These are phyloP conservation scores for Sebastes aleutianus DNA, from an alignment of 2,797 vertebrate genomes.

Conservation along the genomic window DNA sequence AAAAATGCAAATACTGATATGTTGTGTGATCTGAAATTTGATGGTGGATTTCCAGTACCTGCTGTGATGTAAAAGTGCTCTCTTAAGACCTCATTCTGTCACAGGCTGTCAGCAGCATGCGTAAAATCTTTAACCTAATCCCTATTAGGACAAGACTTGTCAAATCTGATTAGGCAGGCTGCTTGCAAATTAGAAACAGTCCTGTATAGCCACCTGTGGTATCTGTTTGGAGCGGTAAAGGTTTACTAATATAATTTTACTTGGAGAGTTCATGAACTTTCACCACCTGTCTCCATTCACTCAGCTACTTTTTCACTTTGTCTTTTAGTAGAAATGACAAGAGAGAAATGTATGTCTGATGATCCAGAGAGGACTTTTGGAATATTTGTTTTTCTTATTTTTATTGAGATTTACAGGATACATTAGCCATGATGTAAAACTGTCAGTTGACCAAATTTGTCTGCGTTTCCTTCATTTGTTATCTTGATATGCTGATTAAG, in stretches of 20 bases:
- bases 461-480: slow-evolving; percentile 1
- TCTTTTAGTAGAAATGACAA: background rate
- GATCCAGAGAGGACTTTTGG: background rate
- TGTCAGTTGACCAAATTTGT: background rate
- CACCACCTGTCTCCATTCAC: background rate
- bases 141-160: slow-evolving; percentile 84
- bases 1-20: background rate
- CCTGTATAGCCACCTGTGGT: slow-evolving; percentile 54
- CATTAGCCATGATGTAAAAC: background rate
- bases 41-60: slow-evolving; percentile 33
- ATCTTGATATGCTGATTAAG: slow-evolving; percentile 81
- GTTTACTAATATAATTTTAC: slow-evolving; percentile 9
- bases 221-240: slow-evolving; percentile 22
- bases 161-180: slow-evolving; percentile 87
- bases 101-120: slow-evolving; percentile 64
- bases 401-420: background rate
- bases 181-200: slow-evolving; percentile 73
- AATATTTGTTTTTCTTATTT: background rate
- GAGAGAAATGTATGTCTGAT: background rate
- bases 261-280: slow-evolving; percentile 13
- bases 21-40: slow-evolving; percentile 12
- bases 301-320: background rate
- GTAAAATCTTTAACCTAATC: slow-evolving; percentile 83
- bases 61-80: slow-evolving; percentile 60
- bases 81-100: slow-evolving; percentile 54